Evolutionary conservation across 1,140 invertebrate genomes (phyloP), one percentile per base, ranked within the genome.

Genomic region (Drepana arcuata): DNA sequence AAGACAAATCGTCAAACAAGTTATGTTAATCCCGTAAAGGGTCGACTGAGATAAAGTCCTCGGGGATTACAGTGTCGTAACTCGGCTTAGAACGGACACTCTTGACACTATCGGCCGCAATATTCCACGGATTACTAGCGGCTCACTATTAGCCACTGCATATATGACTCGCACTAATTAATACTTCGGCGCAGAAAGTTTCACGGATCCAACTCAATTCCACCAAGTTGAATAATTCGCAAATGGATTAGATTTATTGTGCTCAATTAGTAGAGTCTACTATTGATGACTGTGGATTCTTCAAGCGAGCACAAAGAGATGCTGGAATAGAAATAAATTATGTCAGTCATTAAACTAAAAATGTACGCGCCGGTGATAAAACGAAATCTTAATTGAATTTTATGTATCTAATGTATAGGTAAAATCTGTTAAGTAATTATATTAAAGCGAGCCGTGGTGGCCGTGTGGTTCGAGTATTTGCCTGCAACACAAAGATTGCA

Each of bases 11-110:
- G 49, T 59, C 48, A 54, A 46, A 58, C 51, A 63, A 55, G 53
- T 58, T 55, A 60, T 60, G 53, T 54, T 67, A 67, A 67, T 60
- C 56, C 63, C 59, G 47, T 63, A 63, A 67, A 67, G 63, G 59
- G 59, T 60, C 59, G 53, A 52, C 45, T 38, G 43, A 52, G 59
- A 63, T 63, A 63, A 63, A 63, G 44, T 63, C 49, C 41, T 41
- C 46, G 18, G 41, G 50, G 53, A 59, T 60, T 60, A 58, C 39
- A 48, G 37, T 60, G 55, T 62, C 50, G 53, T 44, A 60, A 51
- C 45, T 54, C 41, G 49, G 59, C 41, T 63, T 52, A 63, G 32
- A 38, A 13, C 47, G 57, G 58, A 54, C 59, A 63, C 50, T 62
- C 58, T 49, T 62, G 63, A 63, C 53, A 57, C 59, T 61, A 63